Base-by-base conservation (phyloP, 2,113 vertebrate species). In the Orycteropus afer region DNA sequence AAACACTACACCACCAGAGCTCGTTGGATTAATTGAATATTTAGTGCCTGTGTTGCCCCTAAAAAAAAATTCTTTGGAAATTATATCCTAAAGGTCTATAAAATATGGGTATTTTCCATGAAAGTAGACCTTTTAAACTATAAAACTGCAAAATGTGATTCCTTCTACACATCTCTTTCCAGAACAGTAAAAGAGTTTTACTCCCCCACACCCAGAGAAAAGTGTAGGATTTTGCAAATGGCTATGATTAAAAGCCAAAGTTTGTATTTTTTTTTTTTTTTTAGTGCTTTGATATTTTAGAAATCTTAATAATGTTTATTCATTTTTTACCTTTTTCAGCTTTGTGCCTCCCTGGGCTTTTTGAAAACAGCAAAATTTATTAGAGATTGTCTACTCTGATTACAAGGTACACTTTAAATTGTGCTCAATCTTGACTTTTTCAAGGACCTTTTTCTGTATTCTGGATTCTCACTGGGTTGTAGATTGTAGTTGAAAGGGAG, bases 181-280 rank as follows among this genome's bases (percentile, higher is more conserved):
- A 91, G 63, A 97, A 95, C 9, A 90, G 8, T 40, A 87, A 92
- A 89, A 45, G 8, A 4, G 2, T 34, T 96, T 92, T 81, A 92
- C 40, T 93, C 25, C 22, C 61, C 34, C 42, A 87, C 7, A 47
- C 34, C 61, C 10, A 81, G 57, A 76, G 59, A 92, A 92, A 87
- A 95, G 45, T 90, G 73, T 92, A 92, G 25, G 42, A 82, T 92
- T 96, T 96, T 95, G 51, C 13, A 94, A 90, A 82, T 91, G 67
- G 7, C 79, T 96, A 45, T 88, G 81, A 84, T 74, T 95, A 92
- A 96, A 91, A 93, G 55, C 37, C 47, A 67, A 80, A 90, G 42
- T 95, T 92, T 87, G 42, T 8, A 74, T 55, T 80, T 91, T 89
- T 63, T 84, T 76, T 8, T 67, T 55, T 80, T 91, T 89, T 63